Evolutionary conservation across 2,113 vertebrate species (phyloP), one percentile per base, ranked within the genome.

Genomic region (Scartelaos histophorus): DNA sequence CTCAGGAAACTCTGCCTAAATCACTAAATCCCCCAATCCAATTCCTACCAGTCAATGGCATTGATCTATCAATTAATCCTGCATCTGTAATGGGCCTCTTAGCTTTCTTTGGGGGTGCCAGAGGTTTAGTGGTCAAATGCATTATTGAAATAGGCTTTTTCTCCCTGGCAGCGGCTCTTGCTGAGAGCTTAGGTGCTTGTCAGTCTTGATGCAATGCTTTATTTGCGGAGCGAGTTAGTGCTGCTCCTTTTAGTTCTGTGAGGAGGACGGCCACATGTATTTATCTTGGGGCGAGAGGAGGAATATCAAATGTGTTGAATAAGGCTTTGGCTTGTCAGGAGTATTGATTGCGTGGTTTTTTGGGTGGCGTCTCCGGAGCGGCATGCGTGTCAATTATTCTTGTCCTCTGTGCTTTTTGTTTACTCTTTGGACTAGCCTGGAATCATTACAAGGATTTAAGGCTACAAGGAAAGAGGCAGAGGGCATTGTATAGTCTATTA

Each of bases 151-250:
- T 86, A 88, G 87, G 85, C 76, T 89, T 90, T 91, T 90, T 90
- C 25, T 61, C 73, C 80, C 81, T 71, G 82, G 81, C 75, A 78
- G 83, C 85, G 86, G 86, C 85, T 87, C 85, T 81, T 81, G 85
- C 85, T 74, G 83, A 88, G 89, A 89, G 88, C 86, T 91, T 88
- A 88, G 85, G 82, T 74, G 81, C 73, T 71, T 91, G 87, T 89
- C 86, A 91, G 78, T 89, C 88, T 86, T 88, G 85, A 88, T 86
- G 88, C 87, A 88, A 89, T 81, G 91, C 87, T 89, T 91, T 90
- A 88, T 92, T 92, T 92, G 86, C 84, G 75, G 80, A 87, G 80
- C 73, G 84, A 87, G 86, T 88, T 85, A 80, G 82, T 85, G 81
- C 75, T 84, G 85, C 85, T 84, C 84, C 69, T 87, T 87, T 88